These are phyloP conservation scores for Caenorhabditis imperialis DNA, from an alignment of 2,888 invertebrate genomes.

Conservation along the genomic window DNA sequence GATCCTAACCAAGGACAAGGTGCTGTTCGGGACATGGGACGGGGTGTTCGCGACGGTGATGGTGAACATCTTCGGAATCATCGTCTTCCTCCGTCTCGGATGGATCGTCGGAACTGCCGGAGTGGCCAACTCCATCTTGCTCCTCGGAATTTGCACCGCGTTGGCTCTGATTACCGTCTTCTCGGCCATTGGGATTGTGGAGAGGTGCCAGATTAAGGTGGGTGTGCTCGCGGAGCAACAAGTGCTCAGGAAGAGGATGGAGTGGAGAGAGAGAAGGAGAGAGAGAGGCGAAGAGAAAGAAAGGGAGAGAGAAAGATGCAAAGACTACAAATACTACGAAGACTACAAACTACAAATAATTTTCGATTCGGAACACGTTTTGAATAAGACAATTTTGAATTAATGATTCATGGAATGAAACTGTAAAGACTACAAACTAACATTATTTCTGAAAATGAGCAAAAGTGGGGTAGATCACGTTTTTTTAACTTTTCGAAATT, in stretches of 20 bases:
- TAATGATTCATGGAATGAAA: no score
- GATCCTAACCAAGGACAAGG: slow-evolving; percentile 94
- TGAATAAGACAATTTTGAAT: no score
- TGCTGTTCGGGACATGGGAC: slow-evolving; percentile 96
- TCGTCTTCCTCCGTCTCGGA: slow-evolving; percentile 94
- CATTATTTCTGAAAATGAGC: no score
- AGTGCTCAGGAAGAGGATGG: no score
- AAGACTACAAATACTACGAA: no score
- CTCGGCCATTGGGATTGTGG: slow-evolving; percentile 96
- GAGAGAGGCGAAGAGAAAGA: slow-evolving; percentile 9
- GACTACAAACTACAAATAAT: no score
- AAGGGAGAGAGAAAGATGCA: no score
- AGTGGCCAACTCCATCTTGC: slow-evolving; percentile 80
- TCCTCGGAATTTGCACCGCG: slow-evolving; percentile 83
- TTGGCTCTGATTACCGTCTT: slow-evolving; percentile 92
- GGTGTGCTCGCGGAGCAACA: no score
- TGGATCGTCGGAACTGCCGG: slow-evolving; percentile 89
- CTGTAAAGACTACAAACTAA: no score
- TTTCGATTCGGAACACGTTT: no score
- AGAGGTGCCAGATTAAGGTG: slow-evolving; percentile 79
- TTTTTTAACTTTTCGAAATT: slow-evolving; percentile 94
- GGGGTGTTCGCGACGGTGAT: slow-evolving; percentile 97
- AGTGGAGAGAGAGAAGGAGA: no score
- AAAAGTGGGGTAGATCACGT: no score
- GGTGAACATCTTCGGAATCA: slow-evolving; percentile 97